Evolutionary conservation across 2,888 invertebrate species (phyloP), one percentile per base, ranked within the genome.

Genomic region (Pasiphila rectangulata): DNA sequence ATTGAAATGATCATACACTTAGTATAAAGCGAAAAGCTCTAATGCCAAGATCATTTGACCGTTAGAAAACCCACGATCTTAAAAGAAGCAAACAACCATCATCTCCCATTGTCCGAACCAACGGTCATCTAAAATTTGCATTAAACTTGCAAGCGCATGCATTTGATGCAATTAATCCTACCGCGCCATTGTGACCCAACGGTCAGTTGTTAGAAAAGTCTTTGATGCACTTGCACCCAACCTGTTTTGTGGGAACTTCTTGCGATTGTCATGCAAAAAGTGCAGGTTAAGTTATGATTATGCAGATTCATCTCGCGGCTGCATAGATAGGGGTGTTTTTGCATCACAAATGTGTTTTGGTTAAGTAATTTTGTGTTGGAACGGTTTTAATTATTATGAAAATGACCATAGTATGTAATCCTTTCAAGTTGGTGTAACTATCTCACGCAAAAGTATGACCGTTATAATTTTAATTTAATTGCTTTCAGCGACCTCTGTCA

Each of bases 211-310:
- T 57, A 51, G 46, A 44, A 46, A 51, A 19, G 51, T 55, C 61
- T 56, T 65, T 69, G 66, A 64, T 76, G 77, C 83, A 83, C 74
- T 75, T 79, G 79, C 70, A 64, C 57, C 51, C 73, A 69, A 83
- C 83, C 80, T 82, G 75, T 65, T 67, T 54, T 67, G 70, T 80
- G 82, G 66, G 79, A 82, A 83, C 62, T 62, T 68, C 59, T 60
- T 52, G 72, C 66, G 48, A 69, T 81, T 80, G 74, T 80, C 37
- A 78, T 78, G 75, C 72, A 74, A 72, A 79, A 76, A 67, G 53
- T 62, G 52, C 56, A 55, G 68, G 69, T 73, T 83, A 80, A 85
- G 77, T 76, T 72, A 81, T 64, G 68, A 76, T 81, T 83, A 83
- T 83, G 81, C 71, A 77, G 66, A 79, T 79, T 56, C 46, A 58